Percentiles rank a stretch among this genome's conserved stretches.
Conservation (phyloP, 2,797 vertebrate species). For the Tachyglossus aculeatus region DNA sequence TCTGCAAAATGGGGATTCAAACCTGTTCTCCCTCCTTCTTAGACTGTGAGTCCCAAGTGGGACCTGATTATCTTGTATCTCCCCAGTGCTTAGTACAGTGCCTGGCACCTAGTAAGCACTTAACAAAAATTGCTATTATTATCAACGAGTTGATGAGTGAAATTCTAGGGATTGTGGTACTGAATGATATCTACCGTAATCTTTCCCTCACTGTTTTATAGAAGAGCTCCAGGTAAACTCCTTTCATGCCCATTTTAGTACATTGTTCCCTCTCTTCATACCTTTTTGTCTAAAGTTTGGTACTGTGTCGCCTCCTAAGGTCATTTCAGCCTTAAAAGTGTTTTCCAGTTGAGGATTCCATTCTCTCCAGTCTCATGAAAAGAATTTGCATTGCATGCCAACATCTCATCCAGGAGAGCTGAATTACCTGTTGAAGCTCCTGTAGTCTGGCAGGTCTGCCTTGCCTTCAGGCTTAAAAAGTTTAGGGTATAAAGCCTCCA, state of each 20-base stretch:
- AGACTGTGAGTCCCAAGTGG: too few species aligned
- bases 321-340: neutral
- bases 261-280: neutral
- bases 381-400: neutral
- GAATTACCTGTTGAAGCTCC: slow-evolving; percentile 95
- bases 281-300: neutral
- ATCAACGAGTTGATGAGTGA: neutral
- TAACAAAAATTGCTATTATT: neutral
- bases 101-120: too few species aligned
- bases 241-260: neutral
- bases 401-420: neutral
- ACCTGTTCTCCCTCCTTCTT: too few species aligned
- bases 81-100: too few species aligned
- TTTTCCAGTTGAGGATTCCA: neutral
- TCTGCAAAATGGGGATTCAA: neutral
- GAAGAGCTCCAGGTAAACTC: neutral
- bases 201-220: neutral
- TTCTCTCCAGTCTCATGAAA: neutral
- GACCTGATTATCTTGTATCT: too few species aligned
- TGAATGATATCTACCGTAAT: neutral
- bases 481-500: slow-evolving; percentile 77
- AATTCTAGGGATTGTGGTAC: too few species aligned
- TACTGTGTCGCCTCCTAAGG: neutral
- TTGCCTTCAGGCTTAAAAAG: slow-evolving; percentile 80
- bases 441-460: slow-evolving; percentile 84